Evolutionary conservation across 2,888 invertebrate species (phyloP).

Genomic region (Nemoura dubitans): DNA sequence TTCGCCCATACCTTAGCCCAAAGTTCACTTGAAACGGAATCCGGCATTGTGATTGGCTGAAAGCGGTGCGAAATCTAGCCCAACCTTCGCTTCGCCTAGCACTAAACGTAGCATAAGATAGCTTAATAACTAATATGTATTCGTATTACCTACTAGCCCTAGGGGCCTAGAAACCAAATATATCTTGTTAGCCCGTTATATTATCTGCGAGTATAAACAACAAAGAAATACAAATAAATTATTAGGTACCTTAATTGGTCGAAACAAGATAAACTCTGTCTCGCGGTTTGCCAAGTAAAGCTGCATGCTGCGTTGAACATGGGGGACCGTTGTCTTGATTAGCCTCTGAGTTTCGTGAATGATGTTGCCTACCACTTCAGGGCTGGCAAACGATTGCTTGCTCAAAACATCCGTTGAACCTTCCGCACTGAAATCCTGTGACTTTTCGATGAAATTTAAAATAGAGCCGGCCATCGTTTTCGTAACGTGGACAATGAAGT

Average conservation of each 20-base stretch:
- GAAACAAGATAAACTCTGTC: constrained; percentile 95
- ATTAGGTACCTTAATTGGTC: constrained; percentile 82
- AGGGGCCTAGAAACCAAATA: too few relatives aligned
- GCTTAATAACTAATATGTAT: too few relatives aligned
- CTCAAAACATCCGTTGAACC: constrained; percentile 17
- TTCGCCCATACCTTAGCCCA: too few relatives aligned
- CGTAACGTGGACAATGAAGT: constrained; percentile 83
- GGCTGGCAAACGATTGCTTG: constrained; percentile 54
- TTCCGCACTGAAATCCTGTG: constrained; percentile 42
- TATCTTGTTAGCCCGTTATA: too few relatives aligned
- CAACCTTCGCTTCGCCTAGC: too few relatives aligned
- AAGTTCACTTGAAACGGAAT: too few relatives aligned
- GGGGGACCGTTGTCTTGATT: constrained; percentile 81
- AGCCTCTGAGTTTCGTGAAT: constrained; percentile 81
- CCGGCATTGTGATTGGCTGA: too few relatives aligned
- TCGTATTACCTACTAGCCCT: too few relatives aligned
- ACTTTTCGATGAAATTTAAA: constrained; percentile 75
- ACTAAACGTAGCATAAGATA: too few relatives aligned
- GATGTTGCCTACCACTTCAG: constrained; percentile 76
- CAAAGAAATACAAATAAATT: too few relatives aligned
- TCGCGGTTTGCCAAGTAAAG: constrained; percentile 96
- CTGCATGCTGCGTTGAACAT: constrained; percentile 88
- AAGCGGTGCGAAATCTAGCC: too few relatives aligned
- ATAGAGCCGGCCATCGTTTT: constrained; percentile 79
- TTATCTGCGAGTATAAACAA: too few relatives aligned